A percentile compares a stretch with the other conserved stretches of the same genome.
phyloP scores from a whole-genome alignment of 2,797 vertebrate species.

The Melanotaenia boesemani region DNA sequence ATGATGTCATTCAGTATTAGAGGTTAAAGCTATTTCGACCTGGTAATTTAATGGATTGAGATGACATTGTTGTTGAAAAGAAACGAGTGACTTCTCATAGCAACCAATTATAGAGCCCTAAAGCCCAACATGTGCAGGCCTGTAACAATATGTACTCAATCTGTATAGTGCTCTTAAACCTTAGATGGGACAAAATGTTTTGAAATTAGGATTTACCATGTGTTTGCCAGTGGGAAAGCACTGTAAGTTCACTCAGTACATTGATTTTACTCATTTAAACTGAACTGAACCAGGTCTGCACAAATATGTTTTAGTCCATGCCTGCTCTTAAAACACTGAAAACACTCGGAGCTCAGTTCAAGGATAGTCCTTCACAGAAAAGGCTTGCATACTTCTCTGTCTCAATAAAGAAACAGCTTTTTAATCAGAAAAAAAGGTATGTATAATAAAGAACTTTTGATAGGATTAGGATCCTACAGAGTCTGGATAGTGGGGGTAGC shows the following conservation, averaged over 20 bases:
- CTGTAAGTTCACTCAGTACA: not conserved
- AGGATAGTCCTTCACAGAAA: slow-evolving; percentile 51
- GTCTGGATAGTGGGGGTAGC: not conserved
- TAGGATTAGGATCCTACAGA: not conserved
- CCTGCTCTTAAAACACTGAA: not conserved
- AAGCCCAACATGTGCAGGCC: slow-evolving; percentile 5
- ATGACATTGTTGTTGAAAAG: slow-evolving; percentile 6
- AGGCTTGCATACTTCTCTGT: slow-evolving; percentile 52
- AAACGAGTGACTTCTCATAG: slow-evolving; percentile 20
- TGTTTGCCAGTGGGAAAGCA: slow-evolving; percentile 28
- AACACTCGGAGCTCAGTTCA: slow-evolving; percentile 43
- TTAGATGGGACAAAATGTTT: slow-evolving; percentile 38
- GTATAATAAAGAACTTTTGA: not conserved
- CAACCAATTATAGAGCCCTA: slow-evolving; percentile 15
- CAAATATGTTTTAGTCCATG: slow-evolving; percentile 24
- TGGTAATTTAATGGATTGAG: slow-evolving; percentile 26
- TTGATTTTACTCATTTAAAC: slow-evolving; percentile 39
- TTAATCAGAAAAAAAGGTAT: not conserved
- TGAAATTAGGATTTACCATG: slow-evolving; percentile 37
- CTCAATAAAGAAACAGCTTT: slow-evolving; percentile 39
- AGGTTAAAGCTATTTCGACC: slow-evolving; percentile 10
- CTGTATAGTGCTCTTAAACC: slow-evolving; percentile 9
- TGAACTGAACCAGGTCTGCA: slow-evolving; percentile 19
- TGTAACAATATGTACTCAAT: slow-evolving; percentile 6
- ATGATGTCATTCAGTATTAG: not conserved